Base-by-base conservation (phyloP, 1,140 invertebrate genomes). In the Brachionus rubens region DNA sequence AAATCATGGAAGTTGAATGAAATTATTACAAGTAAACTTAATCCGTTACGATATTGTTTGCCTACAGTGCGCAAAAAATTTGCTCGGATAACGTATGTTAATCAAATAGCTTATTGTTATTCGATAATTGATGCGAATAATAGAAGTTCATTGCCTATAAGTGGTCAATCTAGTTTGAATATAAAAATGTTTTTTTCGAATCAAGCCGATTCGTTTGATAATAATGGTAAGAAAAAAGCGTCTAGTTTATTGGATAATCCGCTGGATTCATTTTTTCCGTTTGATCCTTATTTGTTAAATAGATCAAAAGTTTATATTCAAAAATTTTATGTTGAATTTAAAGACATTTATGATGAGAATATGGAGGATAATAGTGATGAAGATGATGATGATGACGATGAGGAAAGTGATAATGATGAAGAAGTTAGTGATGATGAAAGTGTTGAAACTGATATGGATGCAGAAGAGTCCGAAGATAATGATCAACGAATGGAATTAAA, bases 21-120 rank as follows among this genome's bases (percentile, higher is more conserved):
- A 78, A 89, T 97, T 40, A 89, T 95, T 2, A 91, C 89, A 2
- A 90, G 90, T 80, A 86, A 88, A 72, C 86, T 96, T 77, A 97
- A 96, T 86, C 94, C 94, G 1, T 84, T 97, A 14, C 87, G 89
- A 62, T 87, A 90, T 0, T 94, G 92, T 82, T 86, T 90, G 52
- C 87, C 89, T 0, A 87, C 89, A 16, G 88, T 96, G 21, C 89
- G 90, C 0, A 89, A 90, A 79, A 90, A 90, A 24, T 97, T 97
- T 85, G 91, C 92, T 1, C 89, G 89, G 0, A 88, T 94, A 4
- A 90, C 91, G 1, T 88, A 91, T 47, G 78, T 88, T n/a, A 91
- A 94, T 82, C 93, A 96, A 81, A 85, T 96, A 50, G 92, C 91
- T 3, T 96, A 95, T 84, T 96, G 93, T 84, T 91, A 93, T 82